Evolutionary conservation across 1,140 invertebrate genomes (phyloP).

Genomic region (Belonocnema kinseyi): DNA sequence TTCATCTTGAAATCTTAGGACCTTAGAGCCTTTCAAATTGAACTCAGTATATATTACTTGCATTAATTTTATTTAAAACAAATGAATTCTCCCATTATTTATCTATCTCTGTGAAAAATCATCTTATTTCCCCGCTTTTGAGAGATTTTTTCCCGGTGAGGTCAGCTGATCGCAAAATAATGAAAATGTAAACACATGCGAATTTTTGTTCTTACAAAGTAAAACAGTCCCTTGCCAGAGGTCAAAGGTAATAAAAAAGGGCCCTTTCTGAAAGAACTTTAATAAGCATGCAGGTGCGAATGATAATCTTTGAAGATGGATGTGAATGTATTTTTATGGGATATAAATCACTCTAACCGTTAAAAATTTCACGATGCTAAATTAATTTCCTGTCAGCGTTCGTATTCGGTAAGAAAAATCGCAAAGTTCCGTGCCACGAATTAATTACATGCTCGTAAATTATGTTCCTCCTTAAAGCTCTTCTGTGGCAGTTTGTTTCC

Average conservation of each 20-base stretch:
- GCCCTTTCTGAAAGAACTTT: neutral
- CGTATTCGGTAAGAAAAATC: conserved; percentile 27
- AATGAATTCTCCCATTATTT: too few species aligned
- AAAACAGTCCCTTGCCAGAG: neutral
- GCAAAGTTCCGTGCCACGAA: conserved; percentile 25
- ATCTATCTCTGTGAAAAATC: too few species aligned
- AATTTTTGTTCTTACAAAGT: too few species aligned
- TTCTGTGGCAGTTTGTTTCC: conserved; percentile 28
- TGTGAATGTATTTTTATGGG: neutral
- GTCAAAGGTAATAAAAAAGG: neutral
- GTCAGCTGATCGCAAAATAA: too few species aligned
- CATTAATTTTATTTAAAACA: too few species aligned
- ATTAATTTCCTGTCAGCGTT: conserved; percentile 26
- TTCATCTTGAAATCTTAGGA: too few species aligned
- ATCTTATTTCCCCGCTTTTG: too few species aligned
- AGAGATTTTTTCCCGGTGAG: too few species aligned
- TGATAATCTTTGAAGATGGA: conserved; percentile 24
- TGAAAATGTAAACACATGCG: too few species aligned
- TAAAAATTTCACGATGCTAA: conserved; percentile 25
- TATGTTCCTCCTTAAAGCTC: conserved; percentile 23
- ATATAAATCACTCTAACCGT: conserved; percentile 20
- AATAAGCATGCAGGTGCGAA: conserved; percentile 15
- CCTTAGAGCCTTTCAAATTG: too few species aligned
- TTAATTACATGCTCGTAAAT: conserved; percentile 30
- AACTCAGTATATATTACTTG: too few species aligned